Conservation (phyloP, 2,888 invertebrate genomes). For the Yponomeuta plumbellus region DNA sequence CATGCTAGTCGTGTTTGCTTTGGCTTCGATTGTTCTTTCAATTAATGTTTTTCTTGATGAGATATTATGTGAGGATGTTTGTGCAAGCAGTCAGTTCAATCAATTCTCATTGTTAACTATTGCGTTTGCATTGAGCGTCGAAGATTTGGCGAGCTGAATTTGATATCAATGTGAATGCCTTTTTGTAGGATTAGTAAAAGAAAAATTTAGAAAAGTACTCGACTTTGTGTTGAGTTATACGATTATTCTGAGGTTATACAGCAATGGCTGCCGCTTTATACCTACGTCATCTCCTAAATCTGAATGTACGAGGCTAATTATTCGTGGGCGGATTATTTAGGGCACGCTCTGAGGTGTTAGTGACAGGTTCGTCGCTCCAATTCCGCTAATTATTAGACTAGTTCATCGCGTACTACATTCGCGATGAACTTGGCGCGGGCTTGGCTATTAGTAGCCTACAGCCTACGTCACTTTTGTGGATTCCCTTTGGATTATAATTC, state of each 20-base stretch:
- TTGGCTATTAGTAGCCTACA: neutral
- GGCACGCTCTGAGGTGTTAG: neutral
- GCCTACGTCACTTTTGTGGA: neutral
- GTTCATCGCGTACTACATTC: neutral
- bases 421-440: no score
- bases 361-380: neutral
- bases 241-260: no score
- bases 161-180: neutral
- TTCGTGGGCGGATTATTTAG: neutral
- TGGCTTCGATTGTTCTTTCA: slow-evolving; percentile 14
- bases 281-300: neutral
- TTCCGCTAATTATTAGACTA: neutral
- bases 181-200: no score
- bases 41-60: no score
- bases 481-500: neutral
- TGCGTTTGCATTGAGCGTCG: neutral
- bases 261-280: no score
- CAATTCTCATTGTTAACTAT: neutral
- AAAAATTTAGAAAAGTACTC: no score
- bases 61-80: neutral
- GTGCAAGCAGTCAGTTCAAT: neutral
- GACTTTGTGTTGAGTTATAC: no score
- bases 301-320: neutral
- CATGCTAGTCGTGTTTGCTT: slow-evolving; percentile 20
- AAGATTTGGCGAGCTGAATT: neutral